phyloP scores from a whole-genome alignment of 2,888 invertebrate species.

The Ichneumoninae sp. region DNA sequence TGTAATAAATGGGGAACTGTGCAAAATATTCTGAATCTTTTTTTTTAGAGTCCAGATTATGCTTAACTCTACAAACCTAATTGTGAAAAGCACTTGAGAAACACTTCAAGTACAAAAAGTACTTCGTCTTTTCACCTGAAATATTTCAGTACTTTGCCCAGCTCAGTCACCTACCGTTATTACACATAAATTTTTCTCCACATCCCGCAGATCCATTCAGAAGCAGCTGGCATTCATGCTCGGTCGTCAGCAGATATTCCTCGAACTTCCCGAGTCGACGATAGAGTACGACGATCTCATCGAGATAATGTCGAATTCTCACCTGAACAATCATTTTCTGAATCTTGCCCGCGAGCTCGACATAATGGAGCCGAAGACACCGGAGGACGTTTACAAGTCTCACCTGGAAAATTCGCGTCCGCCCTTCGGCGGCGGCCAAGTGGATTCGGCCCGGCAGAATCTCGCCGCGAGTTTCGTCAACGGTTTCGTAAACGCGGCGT shows the following conservation, averaged over 20 bases:
- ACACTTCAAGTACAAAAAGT: neutral
- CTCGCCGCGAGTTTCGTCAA: conserved; percentile 99
- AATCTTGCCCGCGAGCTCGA: conserved; percentile 98
- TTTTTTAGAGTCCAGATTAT: no score
- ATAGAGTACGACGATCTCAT: conserved; percentile 90
- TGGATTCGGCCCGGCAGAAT: conserved; percentile 98
- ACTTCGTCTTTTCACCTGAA: no score
- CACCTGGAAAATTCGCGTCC: conserved; percentile 96
- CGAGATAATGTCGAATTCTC: conserved; percentile 97
- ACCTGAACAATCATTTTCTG: conserved; percentile 96
- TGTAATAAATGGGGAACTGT: no score
- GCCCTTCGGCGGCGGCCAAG: conserved; percentile 90
- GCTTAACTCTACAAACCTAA: no score
- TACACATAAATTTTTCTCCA: neutral
- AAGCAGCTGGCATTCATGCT: conserved; percentile 98
- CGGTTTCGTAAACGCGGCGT: conserved; percentile 99
- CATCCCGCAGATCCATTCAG: conserved; percentile 89
- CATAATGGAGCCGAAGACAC: conserved; percentile 99
- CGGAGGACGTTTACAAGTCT: conserved; percentile 99
- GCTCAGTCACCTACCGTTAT: neutral
- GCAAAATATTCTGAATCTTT: no score
- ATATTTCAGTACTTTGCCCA: neutral
- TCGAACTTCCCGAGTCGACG: conserved; percentile 90
- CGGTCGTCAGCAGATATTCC: conserved; percentile 95
- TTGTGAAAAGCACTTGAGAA: no score